phyloP scores from a whole-genome alignment of 1,140 invertebrate genomes.

The Drosophila gunungcola region DNA sequence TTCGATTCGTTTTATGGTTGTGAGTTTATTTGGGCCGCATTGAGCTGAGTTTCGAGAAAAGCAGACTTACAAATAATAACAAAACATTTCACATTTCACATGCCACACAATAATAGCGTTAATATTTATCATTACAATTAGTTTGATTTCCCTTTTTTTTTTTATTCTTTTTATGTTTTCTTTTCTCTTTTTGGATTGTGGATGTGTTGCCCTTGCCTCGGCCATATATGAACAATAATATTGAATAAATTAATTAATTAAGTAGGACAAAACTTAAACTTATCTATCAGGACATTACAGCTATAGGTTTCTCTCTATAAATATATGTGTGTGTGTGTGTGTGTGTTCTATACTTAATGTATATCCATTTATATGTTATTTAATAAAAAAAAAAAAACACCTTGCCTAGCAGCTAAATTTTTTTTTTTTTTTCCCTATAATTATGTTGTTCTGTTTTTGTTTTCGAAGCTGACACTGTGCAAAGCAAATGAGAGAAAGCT shows the following conservation, averaged over 20 bases:
- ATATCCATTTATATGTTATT: conserved; percentile 37
- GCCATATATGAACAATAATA: conserved; percentile 38
- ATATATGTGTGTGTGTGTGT: conserved; percentile 33
- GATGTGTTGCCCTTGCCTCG: conserved; percentile 33
- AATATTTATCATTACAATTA: conserved; percentile 44
- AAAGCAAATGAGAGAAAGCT: conserved; percentile 53
- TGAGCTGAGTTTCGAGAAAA: conserved; percentile 51
- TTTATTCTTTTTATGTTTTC: background rate
- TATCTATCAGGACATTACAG: conserved; percentile 44
- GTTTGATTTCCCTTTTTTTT: conserved; percentile 20
- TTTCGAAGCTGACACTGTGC: conserved; percentile 36
- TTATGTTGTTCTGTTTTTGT: conserved; percentile 31
- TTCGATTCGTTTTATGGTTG: conserved; percentile 40
- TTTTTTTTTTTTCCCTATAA: conserved; percentile 42
- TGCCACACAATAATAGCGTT: conserved; percentile 47
- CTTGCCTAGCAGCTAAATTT: conserved; percentile 45
- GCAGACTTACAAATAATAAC: conserved; percentile 79
- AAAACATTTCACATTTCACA: conserved; percentile 80
- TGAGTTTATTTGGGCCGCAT: conserved; percentile 54
- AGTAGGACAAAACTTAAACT: conserved; percentile 48
- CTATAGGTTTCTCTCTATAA: conserved; percentile 43
- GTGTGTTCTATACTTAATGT: conserved; percentile 15
- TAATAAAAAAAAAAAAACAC: conserved; percentile 32
- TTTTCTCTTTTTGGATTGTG: conserved; percentile 31
- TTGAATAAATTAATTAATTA: conserved; percentile 62